Evolutionary conservation across 2,888 invertebrate species (phyloP).

Genomic region (Spilarctia lutea): DNA sequence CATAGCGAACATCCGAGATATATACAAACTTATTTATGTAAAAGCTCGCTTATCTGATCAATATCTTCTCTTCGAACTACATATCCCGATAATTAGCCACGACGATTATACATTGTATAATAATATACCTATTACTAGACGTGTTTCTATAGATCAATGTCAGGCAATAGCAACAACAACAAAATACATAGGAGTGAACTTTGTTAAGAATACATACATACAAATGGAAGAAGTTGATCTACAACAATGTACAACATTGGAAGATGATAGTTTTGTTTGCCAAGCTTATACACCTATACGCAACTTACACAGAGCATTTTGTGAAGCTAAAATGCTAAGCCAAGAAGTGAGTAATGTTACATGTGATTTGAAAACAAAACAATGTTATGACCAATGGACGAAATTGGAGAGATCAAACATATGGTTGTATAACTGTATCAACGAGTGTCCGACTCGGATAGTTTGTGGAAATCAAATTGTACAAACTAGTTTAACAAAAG

Average conservation of each 20-base stretch:
- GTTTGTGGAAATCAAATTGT: slow-evolving; percentile 1
- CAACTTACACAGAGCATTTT: background rate
- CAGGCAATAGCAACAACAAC: background rate
- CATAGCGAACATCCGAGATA: slow-evolving; percentile 1
- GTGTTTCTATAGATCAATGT: background rate
- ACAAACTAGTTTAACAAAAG: background rate
- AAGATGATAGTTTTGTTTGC: background rate
- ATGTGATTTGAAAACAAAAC: slow-evolving; percentile 1
- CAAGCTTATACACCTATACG: slow-evolving; percentile 6
- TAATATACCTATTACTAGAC: slow-evolving; percentile 9
- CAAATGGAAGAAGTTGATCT: slow-evolving; percentile 6
- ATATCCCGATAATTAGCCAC: slow-evolving; percentile 6
- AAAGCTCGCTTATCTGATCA: slow-evolving; percentile 1
- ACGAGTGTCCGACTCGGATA: slow-evolving; percentile 4
- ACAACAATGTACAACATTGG: slow-evolving; percentile 4
- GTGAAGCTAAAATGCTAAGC: slow-evolving; percentile 11
- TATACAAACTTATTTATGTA: slow-evolving; percentile 9
- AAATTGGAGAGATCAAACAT: slow-evolving; percentile 11
- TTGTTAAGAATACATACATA: slow-evolving; percentile 13
- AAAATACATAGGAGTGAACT: slow-evolving; percentile 13
- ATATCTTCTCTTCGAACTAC: slow-evolving; percentile 10
- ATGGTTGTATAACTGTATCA: slow-evolving; percentile 10
- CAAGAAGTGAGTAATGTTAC: background rate
- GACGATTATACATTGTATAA: slow-evolving; percentile 5
- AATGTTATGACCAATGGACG: slow-evolving; percentile 6